Base-by-base conservation (phyloP, 1,140 invertebrate genomes). In the Cydia fagiglandana region DNA sequence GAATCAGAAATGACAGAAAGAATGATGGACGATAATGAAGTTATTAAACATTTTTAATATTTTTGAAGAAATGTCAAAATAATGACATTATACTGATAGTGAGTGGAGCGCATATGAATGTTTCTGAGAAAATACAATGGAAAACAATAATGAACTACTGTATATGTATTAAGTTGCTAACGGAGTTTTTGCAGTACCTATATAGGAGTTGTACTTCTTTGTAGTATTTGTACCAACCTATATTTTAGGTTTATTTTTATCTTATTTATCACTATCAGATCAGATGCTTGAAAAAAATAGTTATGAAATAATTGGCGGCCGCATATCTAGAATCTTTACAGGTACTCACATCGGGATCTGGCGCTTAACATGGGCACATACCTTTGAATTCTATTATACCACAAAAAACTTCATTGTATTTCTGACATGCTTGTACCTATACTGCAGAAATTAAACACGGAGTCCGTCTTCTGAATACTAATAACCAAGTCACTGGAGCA, bases 401-500 rank as follows among this genome's bases (percentile, higher is more conserved):
- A 20, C 17, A 61, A 20, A 61, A 56, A 61, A 61, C 56, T 61
- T 61, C 56, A 61, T 61, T 61, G 56, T 61, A 61, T 61, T 24
- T 61, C 56, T 61, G 20, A 20, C 56, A 10, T 56, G n/a, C n/a
- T n/a, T n/a, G 50, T 17, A 53, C n/a, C n/a, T 15, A 50, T 56
- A 17, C 56, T 61, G 17, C 56, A 61, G 56, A 24, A 20, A 61
- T 24, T 61, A n/a, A 61, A 61, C 20, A 61, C 24, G 2, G 56
- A 17, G 56, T 61, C 6, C 20, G 56, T 61, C 56, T 61, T 61
- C 56, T 10, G 56, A 61, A 61, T 61, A 61, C 56, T 61, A 61
- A 61, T 61, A 7, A 12, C n/a, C 7, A 15, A 15, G 47, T 61
- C 13, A 61, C 15, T 53, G 2, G 50, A 53, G 50, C 50, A 53